These are phyloP conservation scores for Oxyteleia sp. DNA, from an alignment of 2,888 invertebrate genomes.

Conservation along the genomic window DNA sequence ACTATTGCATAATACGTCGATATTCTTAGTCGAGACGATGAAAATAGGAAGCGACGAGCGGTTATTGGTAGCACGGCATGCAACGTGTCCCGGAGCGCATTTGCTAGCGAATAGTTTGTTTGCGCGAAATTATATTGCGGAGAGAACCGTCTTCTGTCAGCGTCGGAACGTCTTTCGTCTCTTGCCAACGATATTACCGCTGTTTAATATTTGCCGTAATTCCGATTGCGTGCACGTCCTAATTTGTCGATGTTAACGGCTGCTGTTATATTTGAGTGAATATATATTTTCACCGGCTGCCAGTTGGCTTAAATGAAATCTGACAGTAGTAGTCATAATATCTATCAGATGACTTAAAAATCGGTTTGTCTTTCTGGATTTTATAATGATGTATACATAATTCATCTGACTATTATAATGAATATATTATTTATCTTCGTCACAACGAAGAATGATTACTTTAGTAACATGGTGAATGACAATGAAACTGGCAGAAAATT, in stretches of 20 bases:
- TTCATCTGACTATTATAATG: no score
- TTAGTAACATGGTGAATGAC: no score
- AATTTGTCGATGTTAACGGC: slow-evolving; percentile 17
- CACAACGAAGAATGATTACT: no score
- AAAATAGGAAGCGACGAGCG: slow-evolving; percentile 34
- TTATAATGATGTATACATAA: no score
- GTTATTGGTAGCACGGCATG: slow-evolving; percentile 21
- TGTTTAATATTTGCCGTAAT: slow-evolving; percentile 41
- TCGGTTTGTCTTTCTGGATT: no score
- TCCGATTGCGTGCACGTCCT: slow-evolving; percentile 26
- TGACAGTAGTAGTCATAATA: no score
- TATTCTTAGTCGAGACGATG: slow-evolving; percentile 36
- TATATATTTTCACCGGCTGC: no score
- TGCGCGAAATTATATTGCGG: slow-evolving; percentile 32
- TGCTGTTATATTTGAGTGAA: not conserved
- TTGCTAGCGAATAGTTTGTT: slow-evolving; percentile 17
- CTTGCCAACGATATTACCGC: slow-evolving; percentile 13
- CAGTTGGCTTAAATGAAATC: no score
- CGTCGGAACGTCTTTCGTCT: slow-evolving; percentile 17
- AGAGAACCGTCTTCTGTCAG: slow-evolving; percentile 20
- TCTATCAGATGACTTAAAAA: no score
- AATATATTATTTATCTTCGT: no score
- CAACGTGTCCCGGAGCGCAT: slow-evolving; percentile 15
- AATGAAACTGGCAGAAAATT: no score
- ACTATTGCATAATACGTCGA: slow-evolving; percentile 36